These are phyloP conservation scores for Vulpes ferrilata DNA, from an alignment of 2,113 vertebrate species.

Conservation along the genomic window DNA sequence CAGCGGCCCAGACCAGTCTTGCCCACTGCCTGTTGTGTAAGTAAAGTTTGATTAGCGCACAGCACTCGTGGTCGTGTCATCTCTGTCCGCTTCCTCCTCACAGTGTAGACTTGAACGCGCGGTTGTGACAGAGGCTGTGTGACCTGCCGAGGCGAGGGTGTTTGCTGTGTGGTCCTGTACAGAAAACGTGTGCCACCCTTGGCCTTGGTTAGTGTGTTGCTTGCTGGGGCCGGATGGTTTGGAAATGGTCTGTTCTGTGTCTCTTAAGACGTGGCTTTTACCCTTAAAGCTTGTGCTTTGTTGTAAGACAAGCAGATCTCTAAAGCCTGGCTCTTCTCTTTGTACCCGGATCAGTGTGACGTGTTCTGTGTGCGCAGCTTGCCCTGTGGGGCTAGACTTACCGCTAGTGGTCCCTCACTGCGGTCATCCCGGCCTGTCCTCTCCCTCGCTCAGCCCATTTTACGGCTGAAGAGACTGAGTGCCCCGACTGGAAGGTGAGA, in stretches of 20 bases:
- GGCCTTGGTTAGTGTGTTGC: neutral
- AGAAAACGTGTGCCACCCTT: accelerated
- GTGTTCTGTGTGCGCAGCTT: accelerated
- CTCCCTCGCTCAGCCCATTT: neutral
- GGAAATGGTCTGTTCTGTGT: neutral
- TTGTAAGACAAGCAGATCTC: neutral
- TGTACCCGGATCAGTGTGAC: accelerated
- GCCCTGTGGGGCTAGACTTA: neutral
- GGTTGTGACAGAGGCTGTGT: neutral
- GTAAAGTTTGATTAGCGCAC: neutral
- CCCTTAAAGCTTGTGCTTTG: too few relatives aligned
- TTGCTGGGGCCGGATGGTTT: neutral
- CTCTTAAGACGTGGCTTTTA: neutral
- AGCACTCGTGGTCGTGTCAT: accelerated
- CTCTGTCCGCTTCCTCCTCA: neutral
- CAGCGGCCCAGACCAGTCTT: neutral
- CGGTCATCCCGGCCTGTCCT: accelerated
- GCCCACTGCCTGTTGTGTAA: neutral
- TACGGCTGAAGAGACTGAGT: neutral
- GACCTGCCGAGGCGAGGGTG: neutral
- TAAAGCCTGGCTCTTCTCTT: neutral
- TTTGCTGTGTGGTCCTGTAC: neutral
- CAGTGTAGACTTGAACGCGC: neutral
- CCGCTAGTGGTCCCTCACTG: neutral
- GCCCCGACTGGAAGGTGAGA: neutral